Evolutionary conservation across 2,113 vertebrate species (phyloP), one percentile per base, ranked within the genome.

Genomic region (Callipepla californica): DNA sequence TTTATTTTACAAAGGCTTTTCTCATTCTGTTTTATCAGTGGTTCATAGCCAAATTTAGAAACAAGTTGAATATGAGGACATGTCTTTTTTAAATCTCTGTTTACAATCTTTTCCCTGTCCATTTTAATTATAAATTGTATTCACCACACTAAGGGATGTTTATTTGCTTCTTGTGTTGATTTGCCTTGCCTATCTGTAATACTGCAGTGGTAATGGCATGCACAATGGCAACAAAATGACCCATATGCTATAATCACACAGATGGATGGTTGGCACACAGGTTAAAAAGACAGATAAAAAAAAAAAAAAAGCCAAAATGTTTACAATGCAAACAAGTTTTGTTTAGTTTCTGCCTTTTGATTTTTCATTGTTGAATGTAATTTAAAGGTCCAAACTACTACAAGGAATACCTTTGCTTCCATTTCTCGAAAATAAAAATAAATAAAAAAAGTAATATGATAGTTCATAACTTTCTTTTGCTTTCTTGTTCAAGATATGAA

Each of bases 1-100:
- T 98, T 97, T 97, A 81, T 92, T 95, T 90, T 44, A 61, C 78
- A 47, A 79, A 94, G 85, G 85, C 50, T 85, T 93, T 96, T 97
- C 94, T 94, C 93, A 79, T 92, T 96, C 77, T 95, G 61, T 92
- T 97, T 96, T 96, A 91, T 94, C 96, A 76, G 89, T 92, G 94
- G 94, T 90, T 97, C 96, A 94, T 44, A 87, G 87, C 87, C 11
- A 3, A 93, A 97, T 96, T 95, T 93, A 94, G 95, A 97, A 94
- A 89, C 63, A 87, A 95, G 79, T 28, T 74, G 57, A 84, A 45
- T 70, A 97, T 92, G 83, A 65, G 85, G 48, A 85, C 69, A 50
- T 81, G 68, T 76, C 94, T 92, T 93, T 94, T 96, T 77, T 90
- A 94, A 94, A 42, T n/a, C 62, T 85, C 87, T 19, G 36, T 75